Base-by-base conservation (phyloP, 1,140 invertebrate genomes). In the Oedothorax gibbosus region DNA sequence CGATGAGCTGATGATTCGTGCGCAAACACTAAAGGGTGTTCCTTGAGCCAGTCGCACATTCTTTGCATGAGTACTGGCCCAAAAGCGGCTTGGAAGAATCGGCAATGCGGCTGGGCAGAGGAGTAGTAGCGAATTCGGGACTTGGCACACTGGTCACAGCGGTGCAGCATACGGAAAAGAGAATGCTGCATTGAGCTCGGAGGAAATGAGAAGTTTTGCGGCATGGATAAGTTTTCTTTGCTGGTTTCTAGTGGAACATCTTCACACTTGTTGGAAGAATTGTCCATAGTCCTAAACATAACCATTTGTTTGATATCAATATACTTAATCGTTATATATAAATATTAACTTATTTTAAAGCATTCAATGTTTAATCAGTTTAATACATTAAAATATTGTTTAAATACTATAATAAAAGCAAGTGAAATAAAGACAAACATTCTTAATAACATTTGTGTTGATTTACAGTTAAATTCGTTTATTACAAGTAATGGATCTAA, bases 21-120 rank as follows among this genome's bases (percentile, higher is more conserved):
- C 5, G 65, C 35, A 78, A 72, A 69, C 15, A 78, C 83, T 68
- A 85, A 64, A 53, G 75, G 83, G 54, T 85, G 83, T 20, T 85
- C 83, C 49, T 78, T 85, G 35, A 85, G 64, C 83, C 83, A 85
- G 49, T 85, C 83, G 72, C 83, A 85, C 15, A 85, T 64, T 4
- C 49, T 51, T 20, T 85, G 73, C 15, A 77, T 71, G 14, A 78
- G 65, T 21, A 85, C 73, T 71, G 83, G 83, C 20, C 83, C 83
- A 18, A 85, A 71, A 69, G 66, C 83, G 54, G 83, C 83, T 85
- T 85, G 83, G 51, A 85, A 85, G 75, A 85, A 85, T 78, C 83
- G 83, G 75, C 83, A 85, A 50, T 85, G 83, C 56, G 73, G 83
- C 35, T 77, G 75, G 78, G 83, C 83, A 18, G 75, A 69, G 35